Base-by-base conservation (phyloP, 2,888 invertebrate genomes). In the Neoitamus cyanurus region DNA sequence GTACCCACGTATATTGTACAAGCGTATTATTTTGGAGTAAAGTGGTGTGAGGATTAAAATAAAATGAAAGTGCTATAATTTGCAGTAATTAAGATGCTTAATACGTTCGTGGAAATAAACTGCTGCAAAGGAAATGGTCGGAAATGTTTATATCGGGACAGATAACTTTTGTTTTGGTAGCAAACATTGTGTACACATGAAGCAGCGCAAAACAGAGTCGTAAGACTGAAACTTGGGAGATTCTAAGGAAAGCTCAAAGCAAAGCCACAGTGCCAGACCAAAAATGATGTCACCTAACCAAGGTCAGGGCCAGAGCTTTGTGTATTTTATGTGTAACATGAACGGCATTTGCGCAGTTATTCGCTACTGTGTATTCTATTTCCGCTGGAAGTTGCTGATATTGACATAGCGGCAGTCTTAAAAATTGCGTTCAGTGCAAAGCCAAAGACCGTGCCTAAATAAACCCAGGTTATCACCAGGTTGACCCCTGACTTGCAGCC, bases 241-340 rank as follows among this genome's bases (percentile, higher is more conserved):
- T 78, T 42, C 78, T n/a, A 15, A 15, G 9, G 78, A 30, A 78
- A 78, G 78, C 78, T 78, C 31, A 28, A 31, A 58, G 30, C 30
- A 46, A 78, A 48, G 42, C 30, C 78, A 58, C 48, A n/a, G 5
- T 31, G 28, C 48, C 48, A 34, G 48, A 30, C 28, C 31, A 48
- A 31, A 46, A 46, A 78, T 78, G 78, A 78, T 48, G 78, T 78
- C 78, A 78, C 31, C 30, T 42, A 48, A 34, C 78, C 78, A 78
- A 78, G 78, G 78, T 78, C 48, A 58, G 48, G 42, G 46, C 58
- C 28, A 48, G 30, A 78, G 46, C 78, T 58, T 30, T 31, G 34
- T 28, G 25, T 11, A 15, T n/a, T 31, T 58, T 78, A 78, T 78
- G 48, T 78, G 31, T 48, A 58, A 28, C 78, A 42, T 15, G 25